Conservation (phyloP, 2,797 vertebrate genomes). For the Microhierax caerulescens region DNA sequence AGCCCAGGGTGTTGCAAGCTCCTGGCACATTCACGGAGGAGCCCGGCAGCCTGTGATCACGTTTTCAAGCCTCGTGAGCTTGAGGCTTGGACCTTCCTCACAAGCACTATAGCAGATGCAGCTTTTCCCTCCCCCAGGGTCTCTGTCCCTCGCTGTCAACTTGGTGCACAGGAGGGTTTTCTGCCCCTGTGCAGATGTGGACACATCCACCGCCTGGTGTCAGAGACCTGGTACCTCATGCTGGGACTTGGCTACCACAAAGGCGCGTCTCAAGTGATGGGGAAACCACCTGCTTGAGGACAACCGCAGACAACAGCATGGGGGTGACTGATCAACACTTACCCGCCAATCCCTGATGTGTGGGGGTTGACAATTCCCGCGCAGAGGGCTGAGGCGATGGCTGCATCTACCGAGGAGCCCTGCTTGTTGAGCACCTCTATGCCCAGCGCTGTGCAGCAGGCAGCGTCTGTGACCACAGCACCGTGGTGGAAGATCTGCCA, state of each 20-base stretch:
- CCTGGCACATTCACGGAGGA: not conserved
- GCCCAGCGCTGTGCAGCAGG: conserved; percentile 89
- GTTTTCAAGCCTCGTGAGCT: not conserved
- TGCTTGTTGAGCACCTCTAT: conserved; percentile 84
- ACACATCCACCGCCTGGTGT: not conserved
- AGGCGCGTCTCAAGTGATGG: not conserved
- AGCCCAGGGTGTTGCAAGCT: not conserved
- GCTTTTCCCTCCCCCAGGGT: not conserved
- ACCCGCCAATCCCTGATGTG: conserved; percentile 94
- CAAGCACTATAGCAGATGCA: not conserved
- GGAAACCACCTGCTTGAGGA: not conserved
- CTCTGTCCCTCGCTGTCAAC: not conserved
- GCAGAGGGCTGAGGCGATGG: conserved; percentile 89
- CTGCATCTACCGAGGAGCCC: conserved; percentile 94
- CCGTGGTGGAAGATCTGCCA: conserved; percentile 89
- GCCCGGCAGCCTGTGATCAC: not conserved
- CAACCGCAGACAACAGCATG: rapidly evolving
- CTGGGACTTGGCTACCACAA: not conserved
- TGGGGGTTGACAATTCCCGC: conserved; percentile 92
- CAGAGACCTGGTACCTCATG: not conserved
- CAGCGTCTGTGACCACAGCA: conserved; percentile 91
- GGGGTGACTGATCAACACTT: not conserved
- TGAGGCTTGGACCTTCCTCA: not conserved
- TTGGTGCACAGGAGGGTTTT: not conserved
- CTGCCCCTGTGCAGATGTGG: rapidly evolving